Percentiles rank a stretch among this genome's conserved stretches.
phyloP scores from a whole-genome alignment of 2,113 vertebrate species.

The Pimephales promelas region DNA sequence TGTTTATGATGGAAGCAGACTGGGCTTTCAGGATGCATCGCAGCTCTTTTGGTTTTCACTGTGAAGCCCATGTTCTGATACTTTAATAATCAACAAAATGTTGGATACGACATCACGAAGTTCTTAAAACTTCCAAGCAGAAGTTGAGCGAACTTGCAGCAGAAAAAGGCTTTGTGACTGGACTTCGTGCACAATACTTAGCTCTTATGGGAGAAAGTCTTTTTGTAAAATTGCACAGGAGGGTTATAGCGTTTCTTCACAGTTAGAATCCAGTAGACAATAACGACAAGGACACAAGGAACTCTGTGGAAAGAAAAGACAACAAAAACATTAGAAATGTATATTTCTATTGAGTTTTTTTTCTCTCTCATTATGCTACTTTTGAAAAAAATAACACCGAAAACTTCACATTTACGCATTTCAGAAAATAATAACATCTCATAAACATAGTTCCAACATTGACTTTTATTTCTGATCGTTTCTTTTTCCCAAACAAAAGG shows the following conservation, averaged over 20 bases:
- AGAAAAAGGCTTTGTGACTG: constrained; percentile 51
- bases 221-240: constrained; percentile 56
- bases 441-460: constrained; percentile 24
- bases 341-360: constrained; percentile 11
- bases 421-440: constrained; percentile 29
- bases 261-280: constrained; percentile 72
- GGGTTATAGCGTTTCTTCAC: constrained; percentile 70
- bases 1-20: constrained; percentile 47
- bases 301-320: constrained; percentile 66
- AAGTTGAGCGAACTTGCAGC: constrained; percentile 51
- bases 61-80: constrained; percentile 28
- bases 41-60: constrained; percentile 60
- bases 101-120: constrained; percentile 52
- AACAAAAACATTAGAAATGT: constrained; percentile 41
- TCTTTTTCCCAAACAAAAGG: constrained; percentile 37
- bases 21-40: constrained; percentile 56
- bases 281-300: constrained; percentile 57
- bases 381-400: not conserved
- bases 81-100: constrained; percentile 37
- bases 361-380: not conserved
- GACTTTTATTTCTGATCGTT: constrained; percentile 31
- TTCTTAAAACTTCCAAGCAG: constrained; percentile 10
- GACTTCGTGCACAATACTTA: constrained; percentile 57
- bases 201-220: constrained; percentile 46
- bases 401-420: constrained; percentile 7